Percentiles rank a stretch among this genome's conserved stretches.
Conservation (phyloP, 2,888 invertebrate genomes). For the Hedya salicella region DNA sequence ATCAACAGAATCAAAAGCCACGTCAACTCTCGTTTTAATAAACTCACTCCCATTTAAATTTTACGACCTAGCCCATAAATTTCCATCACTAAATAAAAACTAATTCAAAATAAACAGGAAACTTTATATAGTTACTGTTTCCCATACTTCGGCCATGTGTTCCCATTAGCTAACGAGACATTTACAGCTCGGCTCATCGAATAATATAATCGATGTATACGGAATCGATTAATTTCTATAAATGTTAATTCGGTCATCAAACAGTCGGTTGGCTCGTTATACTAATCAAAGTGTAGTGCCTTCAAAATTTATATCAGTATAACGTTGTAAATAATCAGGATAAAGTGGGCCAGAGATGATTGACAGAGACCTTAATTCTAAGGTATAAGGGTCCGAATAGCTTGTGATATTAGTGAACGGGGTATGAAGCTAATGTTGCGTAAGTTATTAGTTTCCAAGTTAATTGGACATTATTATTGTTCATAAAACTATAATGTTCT, state of each 20-base stretch:
- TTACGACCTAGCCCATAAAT: slow-evolving; percentile 48
- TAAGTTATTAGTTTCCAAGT: slow-evolving; percentile 66
- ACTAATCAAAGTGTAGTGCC: slow-evolving; percentile 78
- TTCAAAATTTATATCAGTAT: slow-evolving; percentile 71
- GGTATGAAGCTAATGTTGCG: slow-evolving; percentile 57
- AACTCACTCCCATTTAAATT: slow-evolving; percentile 33
- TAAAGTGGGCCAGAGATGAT: slow-evolving; percentile 62
- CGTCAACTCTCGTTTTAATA: slow-evolving; percentile 35
- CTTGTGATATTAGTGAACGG: neutral
- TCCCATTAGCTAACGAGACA: slow-evolving; percentile 80
- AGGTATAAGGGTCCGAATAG: slow-evolving; percentile 9
- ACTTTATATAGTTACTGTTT: slow-evolving; percentile 63
- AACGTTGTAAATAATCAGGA: slow-evolving; percentile 70
- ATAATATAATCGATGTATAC: slow-evolving; percentile 69
- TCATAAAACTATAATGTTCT: slow-evolving; percentile 42
- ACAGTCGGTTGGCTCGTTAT: slow-evolving; percentile 76
- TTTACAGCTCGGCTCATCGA: slow-evolving; percentile 74
- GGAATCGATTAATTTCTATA: slow-evolving; percentile 82
- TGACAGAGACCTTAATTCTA: slow-evolving; percentile 19
- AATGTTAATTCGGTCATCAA: slow-evolving; percentile 81
- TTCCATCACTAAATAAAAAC: slow-evolving; percentile 56
- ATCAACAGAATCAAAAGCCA: slow-evolving; percentile 32
- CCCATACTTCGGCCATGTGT: slow-evolving; percentile 73
- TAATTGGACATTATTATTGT: slow-evolving; percentile 59
- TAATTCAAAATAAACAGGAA: slow-evolving; percentile 75